A percentile compares a stretch with the other conserved stretches of the same genome.
These are phyloP conservation scores for Nerophis ophidion DNA, from an alignment of 2,113 vertebrate genomes.

Conservation along the genomic window DNA sequence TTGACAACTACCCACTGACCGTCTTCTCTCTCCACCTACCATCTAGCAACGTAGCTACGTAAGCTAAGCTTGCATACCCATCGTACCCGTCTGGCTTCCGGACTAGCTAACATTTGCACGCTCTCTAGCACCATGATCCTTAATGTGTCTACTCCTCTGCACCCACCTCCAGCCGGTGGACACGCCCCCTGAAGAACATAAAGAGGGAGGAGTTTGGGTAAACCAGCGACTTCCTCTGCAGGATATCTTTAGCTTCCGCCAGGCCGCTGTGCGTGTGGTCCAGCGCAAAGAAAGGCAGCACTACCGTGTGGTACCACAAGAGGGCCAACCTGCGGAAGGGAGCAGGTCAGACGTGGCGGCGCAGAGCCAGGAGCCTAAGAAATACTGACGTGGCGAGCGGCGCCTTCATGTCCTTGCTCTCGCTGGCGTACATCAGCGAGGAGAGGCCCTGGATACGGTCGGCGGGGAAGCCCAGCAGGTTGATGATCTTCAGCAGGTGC, in stretches of 20 bases:
- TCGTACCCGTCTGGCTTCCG: too few species aligned
- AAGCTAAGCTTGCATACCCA: too few species aligned
- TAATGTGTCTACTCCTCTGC: too few species aligned
- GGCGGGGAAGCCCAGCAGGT: constrained; percentile 97
- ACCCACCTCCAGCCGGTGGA: constrained; percentile 91
- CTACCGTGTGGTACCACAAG: constrained; percentile 97
- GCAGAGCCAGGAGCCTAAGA: too few species aligned
- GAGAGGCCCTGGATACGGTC: constrained; percentile 94
- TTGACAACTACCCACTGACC: too few species aligned
- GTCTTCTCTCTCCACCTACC: too few species aligned
- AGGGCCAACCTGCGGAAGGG: constrained; percentile 80
- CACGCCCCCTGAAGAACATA: constrained; percentile 97
- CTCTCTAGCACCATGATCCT: too few species aligned
- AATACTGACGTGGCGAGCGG: constrained; percentile 98
- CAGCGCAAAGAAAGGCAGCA: constrained; percentile 95
- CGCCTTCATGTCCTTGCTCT: constrained; percentile 99
- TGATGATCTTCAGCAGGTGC: constrained; percentile 99
- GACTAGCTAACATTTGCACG: too few species aligned
- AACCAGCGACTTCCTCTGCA: constrained; percentile 88
- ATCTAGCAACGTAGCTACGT: too few species aligned
- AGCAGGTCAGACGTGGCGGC: too few species aligned
- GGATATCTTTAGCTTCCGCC: constrained; percentile 91
- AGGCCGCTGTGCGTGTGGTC: constrained; percentile 87
- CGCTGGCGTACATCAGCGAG: constrained; percentile 94
- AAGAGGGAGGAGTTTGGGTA: constrained; percentile 98